These are phyloP conservation scores for Drosophila burlai DNA, from an alignment of 1,140 invertebrate species.

Conservation along the genomic window DNA sequence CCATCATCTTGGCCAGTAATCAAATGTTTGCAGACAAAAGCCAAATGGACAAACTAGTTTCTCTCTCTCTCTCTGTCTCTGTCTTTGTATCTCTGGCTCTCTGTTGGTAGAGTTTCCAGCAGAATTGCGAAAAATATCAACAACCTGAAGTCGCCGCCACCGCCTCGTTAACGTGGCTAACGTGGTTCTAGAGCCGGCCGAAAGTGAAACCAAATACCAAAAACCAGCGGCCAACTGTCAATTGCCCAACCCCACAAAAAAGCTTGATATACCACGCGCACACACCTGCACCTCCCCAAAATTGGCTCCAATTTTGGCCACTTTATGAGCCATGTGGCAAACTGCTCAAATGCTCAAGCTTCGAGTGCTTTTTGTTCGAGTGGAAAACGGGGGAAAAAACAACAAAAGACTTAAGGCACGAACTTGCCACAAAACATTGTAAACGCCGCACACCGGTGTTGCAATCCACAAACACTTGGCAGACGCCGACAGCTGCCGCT, in stretches of 20 bases:
- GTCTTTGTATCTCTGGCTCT: not conserved
- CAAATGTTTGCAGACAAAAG: slow-evolving; percentile 64
- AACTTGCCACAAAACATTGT: slow-evolving; percentile 70
- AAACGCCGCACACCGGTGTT: slow-evolving; percentile 46
- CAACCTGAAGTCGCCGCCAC: slow-evolving; percentile 49
- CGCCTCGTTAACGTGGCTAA: slow-evolving; percentile 43
- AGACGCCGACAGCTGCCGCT: slow-evolving; percentile 17
- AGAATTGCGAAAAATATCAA: slow-evolving; percentile 80
- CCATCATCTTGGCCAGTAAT: slow-evolving; percentile 47
- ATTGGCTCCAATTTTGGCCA: slow-evolving; percentile 53
- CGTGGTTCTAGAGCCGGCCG: slow-evolving; percentile 71
- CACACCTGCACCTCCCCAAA: slow-evolving; percentile 27
- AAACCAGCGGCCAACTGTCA: slow-evolving; percentile 35
- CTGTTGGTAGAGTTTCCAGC: slow-evolving; percentile 20
- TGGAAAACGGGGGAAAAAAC: slow-evolving; percentile 21
- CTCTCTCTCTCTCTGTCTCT: not conserved
- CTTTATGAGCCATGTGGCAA: slow-evolving; percentile 29
- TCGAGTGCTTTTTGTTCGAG: slow-evolving; percentile 39
- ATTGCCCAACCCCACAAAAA: slow-evolving; percentile 62
- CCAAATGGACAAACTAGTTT: slow-evolving; percentile 69
- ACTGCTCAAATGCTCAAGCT: slow-evolving; percentile 4
- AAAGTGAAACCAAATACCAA: slow-evolving; percentile 74
- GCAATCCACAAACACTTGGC: slow-evolving; percentile 50
- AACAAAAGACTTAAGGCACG: slow-evolving; percentile 79
- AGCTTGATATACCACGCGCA: slow-evolving; percentile 23